These are phyloP conservation scores for Cryptocheilus praepositus DNA, from an alignment of 2,888 invertebrate species.

Conservation along the genomic window DNA sequence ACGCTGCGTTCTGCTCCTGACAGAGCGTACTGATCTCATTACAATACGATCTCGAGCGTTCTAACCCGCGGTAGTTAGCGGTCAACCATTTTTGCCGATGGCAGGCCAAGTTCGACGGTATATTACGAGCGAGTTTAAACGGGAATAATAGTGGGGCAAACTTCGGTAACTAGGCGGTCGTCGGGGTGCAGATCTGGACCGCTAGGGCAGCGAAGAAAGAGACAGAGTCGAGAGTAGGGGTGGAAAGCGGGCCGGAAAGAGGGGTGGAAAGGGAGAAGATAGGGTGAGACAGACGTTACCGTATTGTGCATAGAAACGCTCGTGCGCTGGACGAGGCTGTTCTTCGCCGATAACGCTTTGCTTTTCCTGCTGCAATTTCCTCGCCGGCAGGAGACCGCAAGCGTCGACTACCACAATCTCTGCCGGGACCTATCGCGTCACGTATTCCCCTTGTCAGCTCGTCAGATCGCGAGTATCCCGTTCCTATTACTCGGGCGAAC, in stretches of 20 bases:
- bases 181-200: constrained; percentile 14
- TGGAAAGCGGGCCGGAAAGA: constrained; percentile 8
- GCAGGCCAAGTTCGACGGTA: constrained; percentile 17
- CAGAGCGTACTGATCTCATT: constrained; percentile 29
- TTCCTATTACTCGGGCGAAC: too few relatives aligned
- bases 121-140: constrained; percentile 31
- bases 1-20: background rate
- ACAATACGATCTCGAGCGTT: constrained; percentile 17
- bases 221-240: background rate
- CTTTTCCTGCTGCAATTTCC: constrained; percentile 44
- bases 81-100: constrained; percentile 44
- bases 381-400: constrained; percentile 5
- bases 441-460: too few relatives aligned
- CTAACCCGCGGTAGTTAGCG: constrained; percentile 22
- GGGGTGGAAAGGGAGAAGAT: constrained; percentile 17
- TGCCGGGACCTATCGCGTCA: background rate
- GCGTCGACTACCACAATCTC: constrained; percentile 9
- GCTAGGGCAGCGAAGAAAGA: background rate
- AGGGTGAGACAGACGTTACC: constrained; percentile 25
- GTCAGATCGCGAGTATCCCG: too few relatives aligned
- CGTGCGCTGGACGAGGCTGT: constrained; percentile 47
- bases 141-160: constrained; percentile 55
- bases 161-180: constrained; percentile 51
- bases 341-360: constrained; percentile 56
- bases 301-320: constrained; percentile 45